Conservation (phyloP, 35 echinoderm and acorn worm genomes). For the Stichopus chloronotus region DNA sequence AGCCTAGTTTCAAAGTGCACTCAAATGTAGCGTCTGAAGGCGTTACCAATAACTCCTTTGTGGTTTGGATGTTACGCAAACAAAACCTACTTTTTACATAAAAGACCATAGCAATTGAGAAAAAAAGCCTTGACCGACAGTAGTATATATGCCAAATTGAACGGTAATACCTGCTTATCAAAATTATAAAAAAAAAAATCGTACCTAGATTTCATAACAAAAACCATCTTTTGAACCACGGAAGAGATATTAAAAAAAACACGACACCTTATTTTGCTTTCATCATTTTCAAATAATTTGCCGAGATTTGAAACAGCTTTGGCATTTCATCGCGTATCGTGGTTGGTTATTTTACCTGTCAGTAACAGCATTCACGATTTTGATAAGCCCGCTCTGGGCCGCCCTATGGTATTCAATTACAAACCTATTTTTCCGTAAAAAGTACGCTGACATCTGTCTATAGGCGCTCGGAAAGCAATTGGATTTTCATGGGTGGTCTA, state of each 20-base stretch:
- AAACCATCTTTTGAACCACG: conserved; percentile 15
- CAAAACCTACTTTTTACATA: not conserved
- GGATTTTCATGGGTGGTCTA: conserved; percentile 52
- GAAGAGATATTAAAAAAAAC: not conserved
- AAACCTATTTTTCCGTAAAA: conserved; percentile 30
- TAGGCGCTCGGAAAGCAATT: conserved; percentile 27
- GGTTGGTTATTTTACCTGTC: conserved; percentile 57
- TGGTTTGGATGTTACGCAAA: conserved; percentile 1
- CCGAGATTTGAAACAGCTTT: conserved; percentile 57
- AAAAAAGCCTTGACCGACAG: too few species aligned
- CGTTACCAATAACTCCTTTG: too few species aligned
- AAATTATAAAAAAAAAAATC: conserved; percentile 15
- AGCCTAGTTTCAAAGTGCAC: too few species aligned
- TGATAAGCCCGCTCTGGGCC: conserved; percentile 54
- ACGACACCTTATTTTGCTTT: conserved; percentile 49
- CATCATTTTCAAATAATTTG: conserved; percentile 50
- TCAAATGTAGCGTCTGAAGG: too few species aligned
- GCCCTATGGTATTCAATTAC: conserved; percentile 38
- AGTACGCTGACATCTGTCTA: conserved; percentile 50
- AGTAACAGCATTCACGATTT: conserved; percentile 53
- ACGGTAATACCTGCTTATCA: not conserved
- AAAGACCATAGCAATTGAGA: not conserved
- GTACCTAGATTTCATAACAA: conserved; percentile 43
- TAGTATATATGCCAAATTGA: not conserved
- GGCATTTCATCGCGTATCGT: conserved; percentile 35